Conservation (phyloP, 2,888 invertebrate genomes). For the Archaeoteleia sp. region DNA sequence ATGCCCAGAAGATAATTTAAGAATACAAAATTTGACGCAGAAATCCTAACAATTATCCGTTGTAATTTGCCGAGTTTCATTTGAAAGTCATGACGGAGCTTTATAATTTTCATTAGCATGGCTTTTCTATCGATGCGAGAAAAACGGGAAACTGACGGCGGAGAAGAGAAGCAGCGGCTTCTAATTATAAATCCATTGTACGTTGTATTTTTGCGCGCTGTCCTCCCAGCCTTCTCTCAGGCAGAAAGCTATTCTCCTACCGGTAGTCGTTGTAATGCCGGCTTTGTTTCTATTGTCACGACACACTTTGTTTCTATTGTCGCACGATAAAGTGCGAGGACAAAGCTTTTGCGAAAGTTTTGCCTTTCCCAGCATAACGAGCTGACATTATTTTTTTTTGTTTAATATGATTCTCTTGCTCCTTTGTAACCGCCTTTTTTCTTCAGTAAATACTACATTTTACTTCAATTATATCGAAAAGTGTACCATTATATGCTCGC, state of each 20-base stretch:
- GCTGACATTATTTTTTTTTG: slow-evolving; percentile 52
- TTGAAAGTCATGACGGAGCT: background rate
- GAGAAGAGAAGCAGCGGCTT: slow-evolving; percentile 7
- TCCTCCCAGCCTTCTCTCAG: slow-evolving; percentile 44
- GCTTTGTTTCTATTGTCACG: slow-evolving; percentile 68
- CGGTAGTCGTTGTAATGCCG: slow-evolving; percentile 66
- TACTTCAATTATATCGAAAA: no score
- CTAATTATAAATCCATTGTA: slow-evolving; percentile 65
- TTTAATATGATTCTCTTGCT: slow-evolving; percentile 36
- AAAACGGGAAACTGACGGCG: background rate
- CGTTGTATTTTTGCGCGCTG: slow-evolving; percentile 64
- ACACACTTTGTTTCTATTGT: no score
- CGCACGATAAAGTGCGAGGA: slow-evolving; percentile 69
- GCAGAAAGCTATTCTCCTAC: slow-evolving; percentile 61
- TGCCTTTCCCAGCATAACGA: slow-evolving; percentile 61
- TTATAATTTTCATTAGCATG: slow-evolving; percentile 1
- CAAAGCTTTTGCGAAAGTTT: slow-evolving; percentile 63
- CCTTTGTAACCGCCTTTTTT: slow-evolving; percentile 15
- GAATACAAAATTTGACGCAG: no score
- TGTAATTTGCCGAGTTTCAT: background rate
- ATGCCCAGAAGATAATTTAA: background rate
- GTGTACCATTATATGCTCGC: no score
- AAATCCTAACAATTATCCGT: background rate
- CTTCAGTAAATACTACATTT: no score
- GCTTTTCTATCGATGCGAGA: slow-evolving; percentile 11